Conservation (phyloP, 2,113 vertebrate species). For the Gracilinanus agilis region DNA sequence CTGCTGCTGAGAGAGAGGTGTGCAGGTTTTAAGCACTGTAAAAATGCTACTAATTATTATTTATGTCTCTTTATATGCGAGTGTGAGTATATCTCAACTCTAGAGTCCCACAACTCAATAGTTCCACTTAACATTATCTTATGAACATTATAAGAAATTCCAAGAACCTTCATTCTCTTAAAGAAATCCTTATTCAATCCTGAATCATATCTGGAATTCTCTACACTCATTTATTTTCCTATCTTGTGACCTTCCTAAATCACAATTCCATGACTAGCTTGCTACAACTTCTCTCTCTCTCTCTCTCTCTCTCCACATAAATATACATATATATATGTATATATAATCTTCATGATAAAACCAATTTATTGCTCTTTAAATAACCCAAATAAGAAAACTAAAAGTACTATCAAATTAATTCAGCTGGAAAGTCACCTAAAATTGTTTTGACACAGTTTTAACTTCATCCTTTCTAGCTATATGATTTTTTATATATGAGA, state of each 20-base stretch:
- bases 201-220: background rate
- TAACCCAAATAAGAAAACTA: slow-evolving; percentile 14
- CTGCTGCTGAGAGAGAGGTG: background rate
- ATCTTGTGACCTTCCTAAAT: slow-evolving; percentile 15
- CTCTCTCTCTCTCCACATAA: too few relatives aligned
- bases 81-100: background rate
- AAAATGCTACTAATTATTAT: background rate
- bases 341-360: slow-evolving; percentile 1
- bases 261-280: background rate
- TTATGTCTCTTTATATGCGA: background rate
- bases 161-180: background rate
- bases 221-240: background rate
- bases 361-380: slow-evolving; percentile 13
- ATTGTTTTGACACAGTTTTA: slow-evolving; percentile 4
- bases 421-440: slow-evolving; percentile 31
- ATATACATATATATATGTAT: too few relatives aligned
- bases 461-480: slow-evolving; percentile 3
- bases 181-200: background rate
- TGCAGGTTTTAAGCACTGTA: background rate
- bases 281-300: background rate
- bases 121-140: background rate
- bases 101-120: background rate
- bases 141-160: background rate
- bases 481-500: background rate
- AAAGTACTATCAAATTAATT: slow-evolving; percentile 20